These are phyloP conservation scores for Chrysina gloriosa DNA, from an alignment of 2,888 invertebrate species.

Conservation along the genomic window DNA sequence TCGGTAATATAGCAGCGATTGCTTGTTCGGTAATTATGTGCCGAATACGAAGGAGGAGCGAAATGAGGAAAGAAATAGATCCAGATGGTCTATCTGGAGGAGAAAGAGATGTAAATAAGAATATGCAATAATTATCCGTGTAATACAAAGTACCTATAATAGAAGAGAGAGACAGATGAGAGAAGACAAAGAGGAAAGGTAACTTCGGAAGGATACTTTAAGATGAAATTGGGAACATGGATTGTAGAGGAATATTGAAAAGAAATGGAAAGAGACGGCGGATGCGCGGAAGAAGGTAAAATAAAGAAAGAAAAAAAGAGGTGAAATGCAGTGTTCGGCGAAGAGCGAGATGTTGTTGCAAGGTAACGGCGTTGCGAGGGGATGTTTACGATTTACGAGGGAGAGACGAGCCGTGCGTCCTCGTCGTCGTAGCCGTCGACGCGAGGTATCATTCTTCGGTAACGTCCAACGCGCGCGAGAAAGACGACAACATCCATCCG, in stretches of 20 bases:
- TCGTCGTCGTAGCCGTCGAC: slow-evolving; percentile 34
- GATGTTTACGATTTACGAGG: slow-evolving; percentile 63
- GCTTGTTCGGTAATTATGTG: slow-evolving; percentile 29
- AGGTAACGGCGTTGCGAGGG: slow-evolving; percentile 49
- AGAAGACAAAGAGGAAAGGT: slow-evolving; percentile 1
- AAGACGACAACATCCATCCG: slow-evolving; percentile 58
- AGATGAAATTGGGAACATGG: neutral
- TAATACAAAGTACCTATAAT: slow-evolving; percentile 9
- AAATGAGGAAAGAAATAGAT: slow-evolving; percentile 1
- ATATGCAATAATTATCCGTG: slow-evolving; percentile 14
- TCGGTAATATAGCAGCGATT: slow-evolving; percentile 32
- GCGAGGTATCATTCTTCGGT: slow-evolving; percentile 47
- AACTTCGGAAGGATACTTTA: slow-evolving; percentile 1
- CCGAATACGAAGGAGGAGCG: slow-evolving; percentile 28
- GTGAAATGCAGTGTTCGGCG: slow-evolving; percentile 40
- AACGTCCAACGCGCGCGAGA: slow-evolving; percentile 57
- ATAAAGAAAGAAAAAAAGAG: slow-evolving; percentile 35
- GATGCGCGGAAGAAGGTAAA: neutral
- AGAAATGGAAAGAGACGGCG: slow-evolving; percentile 33
- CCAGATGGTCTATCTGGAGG: neutral
- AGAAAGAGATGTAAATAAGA: slow-evolving; percentile 3
- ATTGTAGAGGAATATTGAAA: slow-evolving; percentile 25
- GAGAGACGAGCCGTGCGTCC: slow-evolving; percentile 29
- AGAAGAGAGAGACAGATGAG: slow-evolving; percentile 6
- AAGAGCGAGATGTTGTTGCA: slow-evolving; percentile 40